Percentiles rank a stretch among this genome's conserved stretches.
Conservation (phyloP, 1,140 invertebrate species). For the Caerostris darwini region DNA sequence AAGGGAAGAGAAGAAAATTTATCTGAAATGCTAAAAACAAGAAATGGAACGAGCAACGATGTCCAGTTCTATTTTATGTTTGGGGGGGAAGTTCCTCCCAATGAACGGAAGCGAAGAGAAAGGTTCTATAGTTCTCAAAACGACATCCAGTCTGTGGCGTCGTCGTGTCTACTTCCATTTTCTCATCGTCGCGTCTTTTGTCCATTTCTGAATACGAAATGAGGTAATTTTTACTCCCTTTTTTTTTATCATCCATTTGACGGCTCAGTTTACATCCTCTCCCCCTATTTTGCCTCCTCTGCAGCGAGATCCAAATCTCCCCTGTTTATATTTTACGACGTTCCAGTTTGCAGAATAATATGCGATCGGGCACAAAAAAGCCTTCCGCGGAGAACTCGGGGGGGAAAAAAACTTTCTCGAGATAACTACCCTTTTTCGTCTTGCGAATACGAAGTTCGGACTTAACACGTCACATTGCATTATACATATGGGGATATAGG, state of each 20-base stretch:
- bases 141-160: constrained; percentile 13
- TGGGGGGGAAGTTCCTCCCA: background rate
- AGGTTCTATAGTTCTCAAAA: constrained; percentile 54
- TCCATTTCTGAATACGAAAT: constrained; percentile 70
- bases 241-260: background rate
- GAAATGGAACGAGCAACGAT: background rate
- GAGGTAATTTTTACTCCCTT: constrained; percentile 49
- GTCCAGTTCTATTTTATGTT: constrained; percentile 30
- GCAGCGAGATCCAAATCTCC: constrained; percentile 35
- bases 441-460: background rate
- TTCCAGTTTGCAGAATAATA: constrained; percentile 45
- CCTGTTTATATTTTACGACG: constrained; percentile 65
- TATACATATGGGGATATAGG: constrained; percentile 23
- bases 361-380: constrained; percentile 38
- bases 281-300: background rate
- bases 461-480: constrained; percentile 25
- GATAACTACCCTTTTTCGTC: constrained; percentile 31
- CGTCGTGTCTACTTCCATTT: constrained; percentile 22
- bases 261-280: constrained; percentile 3
- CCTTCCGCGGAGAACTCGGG: background rate
- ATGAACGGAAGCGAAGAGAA: background rate
- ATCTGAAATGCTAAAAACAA: background rate
- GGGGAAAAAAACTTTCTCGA: background rate
- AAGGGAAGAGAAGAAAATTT: too few relatives aligned
- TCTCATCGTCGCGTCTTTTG: constrained; percentile 54